Percentiles rank a stretch among this genome's conserved stretches.
Conservation (phyloP, 2,797 vertebrate genomes). For the Glossophaga mutica region DNA sequence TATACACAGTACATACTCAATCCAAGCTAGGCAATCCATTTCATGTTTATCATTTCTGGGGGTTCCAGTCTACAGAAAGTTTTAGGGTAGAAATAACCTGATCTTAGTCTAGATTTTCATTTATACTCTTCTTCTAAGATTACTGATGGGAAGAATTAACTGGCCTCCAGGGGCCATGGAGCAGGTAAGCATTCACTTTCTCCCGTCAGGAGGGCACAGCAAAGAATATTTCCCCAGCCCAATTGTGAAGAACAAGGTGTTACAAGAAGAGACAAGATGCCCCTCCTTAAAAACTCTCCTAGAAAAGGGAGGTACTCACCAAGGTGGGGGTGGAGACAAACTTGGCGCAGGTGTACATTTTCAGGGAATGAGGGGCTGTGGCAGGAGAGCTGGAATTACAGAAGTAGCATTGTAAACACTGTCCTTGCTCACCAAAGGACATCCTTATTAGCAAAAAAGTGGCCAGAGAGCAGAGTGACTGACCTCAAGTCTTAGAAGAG, state of each 20-base stretch:
- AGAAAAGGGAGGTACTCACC: conserved; percentile 78
- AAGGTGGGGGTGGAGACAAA: conserved; percentile 76
- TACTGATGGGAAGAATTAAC: not conserved
- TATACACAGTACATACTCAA: not conserved
- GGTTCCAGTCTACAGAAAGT: not conserved
- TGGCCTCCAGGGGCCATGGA: not conserved
- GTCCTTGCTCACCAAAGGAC: not conserved
- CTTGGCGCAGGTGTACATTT: conserved; percentile 82
- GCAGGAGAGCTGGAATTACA: conserved; percentile 71
- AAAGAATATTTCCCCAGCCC: not conserved
- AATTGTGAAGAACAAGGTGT: not conserved
- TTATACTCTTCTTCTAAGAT: not conserved
- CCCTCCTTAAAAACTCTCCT: not conserved
- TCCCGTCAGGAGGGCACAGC: not conserved
- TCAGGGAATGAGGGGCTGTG: conserved; percentile 51
- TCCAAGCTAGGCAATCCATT: not conserved
- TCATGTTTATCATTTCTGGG: not conserved
- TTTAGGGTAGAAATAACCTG: not conserved
- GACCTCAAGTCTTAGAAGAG: not conserved
- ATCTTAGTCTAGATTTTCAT: not conserved
- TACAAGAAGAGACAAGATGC: conserved; percentile 1
- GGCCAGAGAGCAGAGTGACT: not conserved
- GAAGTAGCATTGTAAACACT: conserved; percentile 28
- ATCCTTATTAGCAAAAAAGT: not conserved
- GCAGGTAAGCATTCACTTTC: not conserved